A percentile compares a stretch with the other conserved stretches of the same genome.
phyloP scores from a whole-genome alignment of 2,113 vertebrate species.

The Bubo bubo region DNA sequence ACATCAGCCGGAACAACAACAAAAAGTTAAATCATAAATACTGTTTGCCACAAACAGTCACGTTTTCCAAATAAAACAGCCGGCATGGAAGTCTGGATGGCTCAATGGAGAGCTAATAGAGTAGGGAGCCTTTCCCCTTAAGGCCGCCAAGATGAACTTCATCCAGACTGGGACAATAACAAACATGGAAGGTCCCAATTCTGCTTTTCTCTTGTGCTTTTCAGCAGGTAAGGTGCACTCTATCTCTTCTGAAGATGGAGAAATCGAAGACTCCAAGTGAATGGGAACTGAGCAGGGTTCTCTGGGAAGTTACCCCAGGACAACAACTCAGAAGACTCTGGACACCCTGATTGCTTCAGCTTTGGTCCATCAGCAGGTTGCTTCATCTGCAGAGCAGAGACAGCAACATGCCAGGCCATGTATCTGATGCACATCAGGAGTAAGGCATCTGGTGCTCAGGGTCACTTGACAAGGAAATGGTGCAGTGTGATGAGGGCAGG shows the following conservation, averaged over 20 bases:
- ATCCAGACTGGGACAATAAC: not conserved
- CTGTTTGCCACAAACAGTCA: not conserved
- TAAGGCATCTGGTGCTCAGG: not conserved
- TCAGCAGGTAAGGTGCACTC: accelerated
- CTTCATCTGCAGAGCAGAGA: not conserved
- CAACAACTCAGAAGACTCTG: not conserved
- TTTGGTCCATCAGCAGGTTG: not conserved
- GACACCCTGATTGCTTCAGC: not conserved
- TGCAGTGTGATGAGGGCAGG: not conserved
- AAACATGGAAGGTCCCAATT: accelerated
- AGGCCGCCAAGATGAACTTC: not conserved
- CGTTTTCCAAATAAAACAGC: constrained; percentile 50
- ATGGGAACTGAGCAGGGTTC: not conserved
- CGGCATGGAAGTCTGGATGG: not conserved
- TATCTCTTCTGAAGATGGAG: not conserved
- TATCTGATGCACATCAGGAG: not conserved
- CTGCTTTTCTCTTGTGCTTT: not conserved
- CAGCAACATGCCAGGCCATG: accelerated
- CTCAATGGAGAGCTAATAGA: not conserved
- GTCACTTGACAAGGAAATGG: not conserved
- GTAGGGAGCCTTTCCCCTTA: not conserved
- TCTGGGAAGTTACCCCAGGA: no score
- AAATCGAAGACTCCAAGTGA: accelerated
- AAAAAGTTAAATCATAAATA: not conserved
- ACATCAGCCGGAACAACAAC: not conserved